Evolutionary conservation across 1,140 invertebrate genomes (phyloP), one percentile per base, ranked within the genome.

Genomic region (Drosophila teissieri): DNA sequence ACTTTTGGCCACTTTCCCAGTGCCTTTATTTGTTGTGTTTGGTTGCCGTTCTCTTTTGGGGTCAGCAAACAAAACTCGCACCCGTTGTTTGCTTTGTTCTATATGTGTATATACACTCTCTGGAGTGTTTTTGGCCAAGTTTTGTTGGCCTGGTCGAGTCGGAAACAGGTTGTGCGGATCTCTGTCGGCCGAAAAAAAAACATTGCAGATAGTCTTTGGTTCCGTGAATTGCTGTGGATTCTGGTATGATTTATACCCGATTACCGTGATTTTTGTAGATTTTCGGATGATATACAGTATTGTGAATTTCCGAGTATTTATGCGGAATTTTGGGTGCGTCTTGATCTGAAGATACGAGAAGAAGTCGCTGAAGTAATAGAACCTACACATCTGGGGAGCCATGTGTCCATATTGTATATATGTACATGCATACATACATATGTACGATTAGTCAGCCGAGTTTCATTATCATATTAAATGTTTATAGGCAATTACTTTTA

Each of bases 51-150:
- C 24, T 48, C 44, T 46, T 48, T 67, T 24, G 19, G 37, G 46
- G 57, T 40, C 57, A 67, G 19, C 45, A 42, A 62, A 64, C 22
- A n/a, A 62, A 67, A 49, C 44, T 48, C 34, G 24, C 22, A 48
- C 55, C 37, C 53, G 27, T 42, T 22, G 27, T 24, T 44, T 24
- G 39, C 27, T 36, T 45, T 57, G 39, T 58, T 63, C 55, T 34
- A 36, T 19, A 44, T 56, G 24, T 53, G 51, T 53, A n/a, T 56
- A 56, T 40, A 42, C 27, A 42, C 27, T 61, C 45, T 67, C 56
- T 42, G 56, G 56, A 49, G 55, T 62, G 63, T 34, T 67, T 61
- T 62, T 62, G 56, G 27, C 56, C 63, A 67, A 67, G 36, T 62
- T 67, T 62, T 40, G 62, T 34, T n/a, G 57, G 27, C 17, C 34